Evolutionary conservation across 2,797 vertebrate species (phyloP).

Genomic region (Cheirogaleus major): DNA sequence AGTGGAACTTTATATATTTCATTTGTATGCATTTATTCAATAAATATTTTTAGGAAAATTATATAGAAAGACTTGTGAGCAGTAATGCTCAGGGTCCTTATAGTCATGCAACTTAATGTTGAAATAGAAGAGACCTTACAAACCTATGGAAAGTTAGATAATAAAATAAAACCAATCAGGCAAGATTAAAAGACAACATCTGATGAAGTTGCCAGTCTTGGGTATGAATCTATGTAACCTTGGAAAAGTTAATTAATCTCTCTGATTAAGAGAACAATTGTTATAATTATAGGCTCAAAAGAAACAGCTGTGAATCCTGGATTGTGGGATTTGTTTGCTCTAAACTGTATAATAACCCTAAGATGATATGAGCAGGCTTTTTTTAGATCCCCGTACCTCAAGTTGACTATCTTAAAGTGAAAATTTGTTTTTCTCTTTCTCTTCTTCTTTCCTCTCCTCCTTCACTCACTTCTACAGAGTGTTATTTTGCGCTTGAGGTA

Average conservation of each 20-base stretch:
- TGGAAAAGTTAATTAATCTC: conserved; percentile 46
- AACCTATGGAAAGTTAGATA: not conserved
- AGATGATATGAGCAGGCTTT: not conserved
- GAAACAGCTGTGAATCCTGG: not conserved
- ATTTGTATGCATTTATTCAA: conserved; percentile 26
- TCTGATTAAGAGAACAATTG: conserved; percentile 34
- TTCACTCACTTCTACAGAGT: not conserved
- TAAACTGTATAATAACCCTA: not conserved
- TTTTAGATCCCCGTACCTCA: not conserved
- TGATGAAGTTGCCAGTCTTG: conserved; percentile 10
- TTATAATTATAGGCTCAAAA: conserved; percentile 6
- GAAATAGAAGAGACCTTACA: not conserved
- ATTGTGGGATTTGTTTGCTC: not conserved
- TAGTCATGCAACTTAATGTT: not conserved
- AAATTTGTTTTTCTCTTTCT: not conserved
- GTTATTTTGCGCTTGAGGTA: not conserved
- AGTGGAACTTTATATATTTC: conserved; percentile 10
- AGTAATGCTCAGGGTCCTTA: not conserved
- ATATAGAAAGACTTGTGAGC: not conserved
- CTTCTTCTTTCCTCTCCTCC: not conserved
- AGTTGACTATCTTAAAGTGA: not conserved
- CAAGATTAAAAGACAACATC: conserved; percentile 40
- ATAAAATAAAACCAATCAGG: conserved; percentile 42
- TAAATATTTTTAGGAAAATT: not conserved
- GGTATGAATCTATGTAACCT: not conserved